These are phyloP conservation scores for Aphelenchoides fujianensis DNA, from an alignment of 1,140 invertebrate species.

Conservation along the genomic window DNA sequence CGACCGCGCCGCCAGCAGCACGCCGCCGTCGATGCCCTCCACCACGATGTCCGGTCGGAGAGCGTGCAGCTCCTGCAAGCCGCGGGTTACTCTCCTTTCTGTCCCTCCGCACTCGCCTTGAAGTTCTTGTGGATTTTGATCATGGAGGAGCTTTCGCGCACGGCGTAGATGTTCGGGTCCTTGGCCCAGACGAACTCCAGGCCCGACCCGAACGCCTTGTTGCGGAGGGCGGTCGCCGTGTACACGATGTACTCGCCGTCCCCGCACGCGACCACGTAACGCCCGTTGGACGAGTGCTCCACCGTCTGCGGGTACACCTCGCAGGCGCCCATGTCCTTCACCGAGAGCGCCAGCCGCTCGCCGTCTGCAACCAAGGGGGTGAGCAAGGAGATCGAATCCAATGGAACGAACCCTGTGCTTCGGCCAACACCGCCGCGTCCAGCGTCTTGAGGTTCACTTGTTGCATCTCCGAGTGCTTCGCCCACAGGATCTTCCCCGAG, in stretches of 20 bases:
- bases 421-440: conserved; percentile 63
- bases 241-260: conserved; percentile 99
- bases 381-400: not conserved
- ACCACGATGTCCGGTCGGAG: conserved; percentile 54
- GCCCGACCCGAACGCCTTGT: conserved; percentile 95
- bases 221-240: conserved; percentile 94
- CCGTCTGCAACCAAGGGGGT: conserved; percentile 69
- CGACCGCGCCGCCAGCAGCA: conserved; percentile 86
- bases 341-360: conserved; percentile 81
- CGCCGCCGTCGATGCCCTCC: conserved; percentile 85
- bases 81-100: not conserved
- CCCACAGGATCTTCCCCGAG: conserved; percentile 96
- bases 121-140: conserved; percentile 67
- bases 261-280: conserved; percentile 92
- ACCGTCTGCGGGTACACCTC: conserved; percentile 99
- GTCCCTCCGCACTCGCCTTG: conserved; percentile 30
- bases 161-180: conserved; percentile 88
- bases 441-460: conserved; percentile 83
- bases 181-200: conserved; percentile 98
- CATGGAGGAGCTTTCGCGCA: conserved; percentile 81
- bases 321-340: conserved; percentile 98
- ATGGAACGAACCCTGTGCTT: conserved; percentile 45
- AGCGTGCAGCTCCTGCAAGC: conserved; percentile 34
- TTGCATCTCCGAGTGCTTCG: conserved; percentile 93
- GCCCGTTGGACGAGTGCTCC: conserved; percentile 94